Base-by-base conservation (phyloP, 37 sponge, comb jelly and placozoan species). In the Lycopodina hypogea region DNA sequence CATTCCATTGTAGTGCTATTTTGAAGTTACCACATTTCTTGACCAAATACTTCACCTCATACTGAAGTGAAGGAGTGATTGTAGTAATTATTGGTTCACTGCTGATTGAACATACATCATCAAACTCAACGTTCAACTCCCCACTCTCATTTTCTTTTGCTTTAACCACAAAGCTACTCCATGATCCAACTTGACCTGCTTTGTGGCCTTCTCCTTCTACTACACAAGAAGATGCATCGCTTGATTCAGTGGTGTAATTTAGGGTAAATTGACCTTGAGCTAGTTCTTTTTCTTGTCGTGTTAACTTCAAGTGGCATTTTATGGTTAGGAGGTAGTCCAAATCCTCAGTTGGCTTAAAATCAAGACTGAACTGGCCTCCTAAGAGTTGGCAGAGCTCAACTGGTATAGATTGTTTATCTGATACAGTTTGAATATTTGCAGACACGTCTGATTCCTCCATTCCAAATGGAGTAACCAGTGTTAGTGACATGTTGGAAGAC, bases 131-230 rank as follows among this genome's bases (percentile, higher is more conserved):
- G 0, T 17, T 35, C 55, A 93, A 74, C 26, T 93, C 79, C 18
- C 83, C 84, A 28, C 36, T 17, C 1, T 70, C 80, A 30, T 79
- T 81, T 15, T 82, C 90, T 0, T 71, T 79, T 23, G 79, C 78
- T 37, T 37, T 17, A 19, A 93, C 80, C 9, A 74, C 15, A 75
- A 93, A 89, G 28, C 19, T 74, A 52, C 56, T 53, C 61, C 61
- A 45, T 58, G 74, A 36, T 22, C 78, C 80, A 23, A 84, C 83
- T 24, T 53, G 59, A 18, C 81, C 87, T 0, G 28, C 39, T n/a
- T 32, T 52, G 0, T 86, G 71, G 22, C 92, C 92, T 33, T 78
- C 84, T 29, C 92, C 88, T 18, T 94, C 92, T 12, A 88, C 83
- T n/a, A 69, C 22, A 64, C 86, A 84, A 36, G 70, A 57, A 0